Conservation (phyloP, 2,888 invertebrate species). For the Calameuta pallipes region DNA sequence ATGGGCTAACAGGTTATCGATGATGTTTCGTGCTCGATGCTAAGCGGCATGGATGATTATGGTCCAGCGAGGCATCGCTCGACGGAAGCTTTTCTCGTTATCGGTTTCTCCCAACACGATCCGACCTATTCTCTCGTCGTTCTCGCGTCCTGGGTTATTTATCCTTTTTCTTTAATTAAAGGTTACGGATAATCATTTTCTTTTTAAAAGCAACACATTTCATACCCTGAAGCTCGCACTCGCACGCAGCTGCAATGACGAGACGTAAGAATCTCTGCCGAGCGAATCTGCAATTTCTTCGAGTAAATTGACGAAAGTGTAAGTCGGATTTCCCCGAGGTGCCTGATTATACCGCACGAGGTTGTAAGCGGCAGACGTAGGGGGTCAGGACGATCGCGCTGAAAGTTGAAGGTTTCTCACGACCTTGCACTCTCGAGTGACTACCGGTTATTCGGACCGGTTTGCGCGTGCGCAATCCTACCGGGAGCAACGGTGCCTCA, state of each 20-base stretch:
- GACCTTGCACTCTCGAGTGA: slow-evolving; percentile 37
- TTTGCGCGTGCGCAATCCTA: not conserved
- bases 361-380: slow-evolving; percentile 8
- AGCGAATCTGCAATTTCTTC: too few relatives aligned
- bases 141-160: not conserved
- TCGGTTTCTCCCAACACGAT: not conserved
- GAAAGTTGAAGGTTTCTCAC: slow-evolving; percentile 48
- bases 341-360: slow-evolving; percentile 13
- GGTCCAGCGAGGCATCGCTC: not conserved
- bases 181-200: too few relatives aligned
- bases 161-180: too few relatives aligned
- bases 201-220: too few relatives aligned
- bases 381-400: slow-evolving; percentile 40
- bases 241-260: too few relatives aligned
- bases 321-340: not conserved
- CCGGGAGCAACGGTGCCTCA: not conserved
- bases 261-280: too few relatives aligned
- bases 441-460: not conserved
- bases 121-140: too few relatives aligned
- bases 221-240: too few relatives aligned
- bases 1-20: not conserved
- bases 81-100: not conserved
- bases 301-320: not conserved
- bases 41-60: not conserved
- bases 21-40: not conserved